phyloP scores from a whole-genome alignment of 2,888 invertebrate species.

The Scrobipalpa atriplicella region DNA sequence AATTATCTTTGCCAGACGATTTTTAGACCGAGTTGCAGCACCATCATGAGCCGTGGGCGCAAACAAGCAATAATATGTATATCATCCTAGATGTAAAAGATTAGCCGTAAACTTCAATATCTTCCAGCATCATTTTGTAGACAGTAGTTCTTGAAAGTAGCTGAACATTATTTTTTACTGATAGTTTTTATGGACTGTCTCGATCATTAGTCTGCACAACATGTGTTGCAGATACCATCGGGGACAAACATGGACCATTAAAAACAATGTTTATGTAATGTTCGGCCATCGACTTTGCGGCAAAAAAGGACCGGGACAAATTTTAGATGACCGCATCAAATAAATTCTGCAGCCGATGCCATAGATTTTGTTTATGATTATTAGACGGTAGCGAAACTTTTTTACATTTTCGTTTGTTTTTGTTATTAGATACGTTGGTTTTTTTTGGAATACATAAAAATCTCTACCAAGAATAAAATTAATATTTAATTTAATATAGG shows the following conservation, averaged over 20 bases:
- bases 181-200: conserved; percentile 40
- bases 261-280: conserved; percentile 62
- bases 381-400: not conserved
- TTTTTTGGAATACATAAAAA: too few species aligned
- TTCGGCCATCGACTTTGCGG: conserved; percentile 24
- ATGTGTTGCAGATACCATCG: conserved; percentile 74
- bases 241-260: conserved; percentile 53
- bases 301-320: conserved; percentile 51
- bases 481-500: too few species aligned
- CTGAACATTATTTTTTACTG: conserved; percentile 28
- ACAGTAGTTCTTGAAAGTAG: conserved; percentile 12
- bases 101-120: too few species aligned
- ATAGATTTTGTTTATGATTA: conserved; percentile 1
- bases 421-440: too few species aligned
- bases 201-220: conserved; percentile 71
- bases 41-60: too few species aligned
- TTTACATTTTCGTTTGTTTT: not conserved
- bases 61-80: too few species aligned
- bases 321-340: conserved; percentile 55
- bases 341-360: conserved; percentile 23
- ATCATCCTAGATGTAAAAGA: too few species aligned
- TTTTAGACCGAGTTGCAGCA: too few species aligned
- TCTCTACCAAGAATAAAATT: too few species aligned
- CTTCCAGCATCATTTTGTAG: too few species aligned
- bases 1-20: too few species aligned